Percentiles rank a stretch among this genome's conserved stretches.
Conservation (phyloP, 2,113 vertebrate species). For the Hydropotes inermis region DNA sequence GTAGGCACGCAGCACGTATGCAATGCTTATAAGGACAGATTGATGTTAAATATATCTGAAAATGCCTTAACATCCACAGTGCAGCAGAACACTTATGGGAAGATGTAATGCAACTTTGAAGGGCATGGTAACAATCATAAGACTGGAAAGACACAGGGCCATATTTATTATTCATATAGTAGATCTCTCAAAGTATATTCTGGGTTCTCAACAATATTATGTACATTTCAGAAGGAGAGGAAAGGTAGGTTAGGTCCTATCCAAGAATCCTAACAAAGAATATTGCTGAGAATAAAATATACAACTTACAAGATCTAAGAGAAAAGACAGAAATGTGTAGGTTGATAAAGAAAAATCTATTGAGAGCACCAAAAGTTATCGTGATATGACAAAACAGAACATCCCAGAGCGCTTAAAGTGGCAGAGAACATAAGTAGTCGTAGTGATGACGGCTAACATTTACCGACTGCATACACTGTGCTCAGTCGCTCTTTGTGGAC, state of each 20-base stretch:
- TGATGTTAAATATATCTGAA: constrained; percentile 24
- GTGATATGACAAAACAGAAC: background rate
- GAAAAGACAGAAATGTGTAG: background rate
- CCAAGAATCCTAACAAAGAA: background rate
- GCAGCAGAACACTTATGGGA: background rate
- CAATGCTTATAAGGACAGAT: background rate
- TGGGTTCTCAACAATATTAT: background rate
- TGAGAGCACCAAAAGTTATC: background rate
- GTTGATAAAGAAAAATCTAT: background rate
- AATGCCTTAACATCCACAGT: background rate
- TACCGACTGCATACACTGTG: background rate
- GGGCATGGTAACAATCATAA: background rate
- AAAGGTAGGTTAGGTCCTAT: constrained; percentile 11
- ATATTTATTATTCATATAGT: background rate
- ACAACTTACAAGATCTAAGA: background rate
- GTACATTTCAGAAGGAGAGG: background rate
- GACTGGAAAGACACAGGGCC: background rate
- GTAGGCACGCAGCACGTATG: background rate
- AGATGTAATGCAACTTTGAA: background rate
- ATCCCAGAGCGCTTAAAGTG: background rate
- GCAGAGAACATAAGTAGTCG: background rate
- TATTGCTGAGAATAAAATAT: background rate
- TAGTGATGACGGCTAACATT: background rate
- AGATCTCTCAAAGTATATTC: background rate
- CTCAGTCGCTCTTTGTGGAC: background rate